Evolutionary conservation across 2,888 invertebrate genomes (phyloP).

Genomic region (Aphodius granarius): DNA sequence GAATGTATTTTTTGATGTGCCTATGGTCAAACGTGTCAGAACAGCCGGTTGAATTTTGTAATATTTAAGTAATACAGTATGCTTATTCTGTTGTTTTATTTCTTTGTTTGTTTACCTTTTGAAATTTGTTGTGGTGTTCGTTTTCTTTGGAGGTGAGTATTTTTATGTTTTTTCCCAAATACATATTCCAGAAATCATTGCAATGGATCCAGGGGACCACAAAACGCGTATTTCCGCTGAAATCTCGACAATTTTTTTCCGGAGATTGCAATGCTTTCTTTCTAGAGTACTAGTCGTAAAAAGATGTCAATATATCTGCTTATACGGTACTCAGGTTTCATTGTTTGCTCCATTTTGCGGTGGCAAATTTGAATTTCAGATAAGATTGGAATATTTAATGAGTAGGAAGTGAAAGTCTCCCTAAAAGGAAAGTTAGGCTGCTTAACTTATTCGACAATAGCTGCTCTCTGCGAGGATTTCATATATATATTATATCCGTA

Average conservation of each 20-base stretch:
- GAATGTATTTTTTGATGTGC: slow-evolving; percentile 59
- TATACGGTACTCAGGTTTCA: not conserved
- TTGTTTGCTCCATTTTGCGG: not conserved
- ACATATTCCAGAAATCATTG: too few relatives aligned
- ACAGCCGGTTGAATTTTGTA: not conserved
- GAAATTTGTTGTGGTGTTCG: too few relatives aligned
- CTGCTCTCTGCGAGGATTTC: not conserved
- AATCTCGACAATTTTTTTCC: too few relatives aligned
- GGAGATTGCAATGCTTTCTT: too few relatives aligned
- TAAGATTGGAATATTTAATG: not conserved
- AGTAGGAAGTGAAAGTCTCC: not conserved
- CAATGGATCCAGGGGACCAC: too few relatives aligned
- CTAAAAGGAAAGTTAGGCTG: not conserved
- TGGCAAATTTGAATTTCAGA: not conserved
- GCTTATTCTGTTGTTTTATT: too few relatives aligned
- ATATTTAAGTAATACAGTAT: too few relatives aligned
- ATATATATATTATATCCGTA: not conserved
- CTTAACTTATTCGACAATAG: not conserved
- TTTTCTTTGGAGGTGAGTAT: too few relatives aligned
- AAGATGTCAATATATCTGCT: not conserved
- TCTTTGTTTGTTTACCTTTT: too few relatives aligned
- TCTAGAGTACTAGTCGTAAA: not conserved
- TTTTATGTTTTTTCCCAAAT: too few relatives aligned
- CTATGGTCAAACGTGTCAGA: slow-evolving; percentile 57
- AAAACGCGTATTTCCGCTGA: too few relatives aligned